Percentiles rank a stretch among this genome's conserved stretches.
phyloP scores from a whole-genome alignment of 2,797 vertebrate genomes.

The Sebastes baramenuke region DNA sequence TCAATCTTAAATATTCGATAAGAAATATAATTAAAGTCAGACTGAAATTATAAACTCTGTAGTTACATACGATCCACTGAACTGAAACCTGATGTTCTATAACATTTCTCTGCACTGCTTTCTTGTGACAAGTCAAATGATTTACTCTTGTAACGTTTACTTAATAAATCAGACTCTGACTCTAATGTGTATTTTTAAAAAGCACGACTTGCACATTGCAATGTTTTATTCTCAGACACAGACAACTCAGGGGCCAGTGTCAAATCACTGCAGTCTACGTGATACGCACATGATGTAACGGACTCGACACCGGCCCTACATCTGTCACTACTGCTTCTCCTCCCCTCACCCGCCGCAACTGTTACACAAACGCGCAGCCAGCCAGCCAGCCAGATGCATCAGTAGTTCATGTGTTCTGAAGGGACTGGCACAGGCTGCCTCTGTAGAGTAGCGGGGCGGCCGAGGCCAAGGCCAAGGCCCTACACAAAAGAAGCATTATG shows the following conservation, averaged over 20 bases:
- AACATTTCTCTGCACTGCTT: neutral
- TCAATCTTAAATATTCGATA: neutral
- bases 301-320: slow-evolving; percentile 45
- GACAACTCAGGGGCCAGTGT: slow-evolving; percentile 29
- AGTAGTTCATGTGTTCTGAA: slow-evolving; percentile 70
- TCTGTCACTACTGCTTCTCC: slow-evolving; percentile 53
- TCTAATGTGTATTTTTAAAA: neutral
- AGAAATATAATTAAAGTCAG: neutral
- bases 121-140: neutral
- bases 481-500: slow-evolving; percentile 81
- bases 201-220: slow-evolving; percentile 1
- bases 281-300: slow-evolving; percentile 48
- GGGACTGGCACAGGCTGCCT: slow-evolving; percentile 83
- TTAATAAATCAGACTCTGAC: neutral
- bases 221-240: slow-evolving; percentile 54
- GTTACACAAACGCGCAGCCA: slow-evolving; percentile 36
- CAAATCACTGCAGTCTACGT: slow-evolving; percentile 52
- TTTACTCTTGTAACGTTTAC: neutral
- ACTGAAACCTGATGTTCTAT: neutral
- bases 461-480: slow-evolving; percentile 52
- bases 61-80: neutral
- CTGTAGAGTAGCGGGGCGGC: slow-evolving; percentile 70
- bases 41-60: neutral
- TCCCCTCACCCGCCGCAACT: slow-evolving; percentile 20
- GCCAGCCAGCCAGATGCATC: slow-evolving; percentile 59